These are phyloP conservation scores for Sebastes hubbsi DNA, from an alignment of 2,797 vertebrate genomes.

Conservation along the genomic window DNA sequence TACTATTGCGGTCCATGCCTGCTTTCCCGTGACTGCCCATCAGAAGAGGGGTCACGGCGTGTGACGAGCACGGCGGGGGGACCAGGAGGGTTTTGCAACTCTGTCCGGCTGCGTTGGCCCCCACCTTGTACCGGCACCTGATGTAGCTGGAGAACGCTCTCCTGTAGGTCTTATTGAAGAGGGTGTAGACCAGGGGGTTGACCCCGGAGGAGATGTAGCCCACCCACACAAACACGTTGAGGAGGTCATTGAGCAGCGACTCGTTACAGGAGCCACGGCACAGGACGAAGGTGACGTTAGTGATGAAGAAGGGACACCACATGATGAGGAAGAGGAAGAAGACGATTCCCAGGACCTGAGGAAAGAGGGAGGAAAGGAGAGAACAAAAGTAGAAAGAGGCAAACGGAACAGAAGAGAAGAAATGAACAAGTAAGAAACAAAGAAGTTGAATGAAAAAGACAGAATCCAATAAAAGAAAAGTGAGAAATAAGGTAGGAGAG, in stretches of 20 bases:
- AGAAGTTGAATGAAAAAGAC: neutral
- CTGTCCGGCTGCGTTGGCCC: constrained; percentile 48
- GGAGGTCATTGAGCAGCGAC: constrained; percentile 89
- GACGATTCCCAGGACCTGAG: constrained; percentile 92
- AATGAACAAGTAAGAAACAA: neutral
- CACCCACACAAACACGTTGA: constrained; percentile 98
- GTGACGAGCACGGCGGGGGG: constrained; percentile 70
- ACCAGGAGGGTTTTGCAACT: constrained; percentile 57
- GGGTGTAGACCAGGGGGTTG: constrained; percentile 97
- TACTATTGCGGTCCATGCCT: constrained; percentile 81
- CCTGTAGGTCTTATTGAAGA: constrained; percentile 97
- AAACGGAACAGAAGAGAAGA: neutral
- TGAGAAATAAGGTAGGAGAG: neutral
- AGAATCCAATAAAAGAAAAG: neutral
- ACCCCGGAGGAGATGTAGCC: constrained; percentile 97
- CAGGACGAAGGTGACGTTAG: constrained; percentile 94
- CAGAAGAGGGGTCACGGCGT: constrained; percentile 76
- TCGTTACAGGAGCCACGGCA: constrained; percentile 89
- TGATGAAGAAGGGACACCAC: constrained; percentile 99
- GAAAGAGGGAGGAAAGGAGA: neutral
- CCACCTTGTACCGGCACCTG: constrained; percentile 86
- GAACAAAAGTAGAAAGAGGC: neutral
- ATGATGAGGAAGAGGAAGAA: constrained; percentile 99
- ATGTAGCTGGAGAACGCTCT: constrained; percentile 96
- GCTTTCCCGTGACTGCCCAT: constrained; percentile 56